Evolutionary conservation across 2,797 vertebrate species (phyloP), one percentile per base, ranked within the genome.

Genomic region (Microcaecilia unicolor): DNA sequence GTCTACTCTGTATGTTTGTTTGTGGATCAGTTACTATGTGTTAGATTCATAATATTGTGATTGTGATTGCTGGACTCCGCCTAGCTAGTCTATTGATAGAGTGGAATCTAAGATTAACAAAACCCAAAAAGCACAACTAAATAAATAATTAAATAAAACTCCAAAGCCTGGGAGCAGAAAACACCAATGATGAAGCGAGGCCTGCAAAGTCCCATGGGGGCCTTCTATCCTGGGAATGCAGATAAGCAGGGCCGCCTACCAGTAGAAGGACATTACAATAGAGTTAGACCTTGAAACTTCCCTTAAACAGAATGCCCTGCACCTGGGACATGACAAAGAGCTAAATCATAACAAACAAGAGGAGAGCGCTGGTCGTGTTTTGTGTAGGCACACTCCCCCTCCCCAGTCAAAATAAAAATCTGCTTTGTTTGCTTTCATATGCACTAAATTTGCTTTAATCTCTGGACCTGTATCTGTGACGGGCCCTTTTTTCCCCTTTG

Each of bases 211-310:
- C 40, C 48, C 23, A 15, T 0, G 1, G 0, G n/a, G 1, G 18
- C 35, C 42, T 43, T 51, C 44, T 41, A 34, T 26, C 39, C 30
- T 45, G 42, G 33, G 58, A 66, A 56, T 44, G 30, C 41, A 48
- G 57, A 60, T 68, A 56, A 52, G 61, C n/a, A 41, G 28, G 34
- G 36, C 59, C 55, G 55, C 2, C 67, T 63, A 63, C 30, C 18
- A 12, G 8, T 5, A 41, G 32, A 2, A 49, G n/a, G n/a, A n/a
- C 41, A 55, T 52, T 53, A 55, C 3, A 44, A 59, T 20, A 48
- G 37, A 10, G 31, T 25, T 32, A 14, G 46, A 55, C 40, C 55
- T 70, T 55, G 50, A 57, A 66, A 61, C 25, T 3, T 43, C 39
- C 48, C 52, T 48, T 25, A 44, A 49, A 31, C 62, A 57, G 57